Evolutionary conservation across 2,797 vertebrate genomes (phyloP).

Genomic region (Sternarchorhynchus goeldii): DNA sequence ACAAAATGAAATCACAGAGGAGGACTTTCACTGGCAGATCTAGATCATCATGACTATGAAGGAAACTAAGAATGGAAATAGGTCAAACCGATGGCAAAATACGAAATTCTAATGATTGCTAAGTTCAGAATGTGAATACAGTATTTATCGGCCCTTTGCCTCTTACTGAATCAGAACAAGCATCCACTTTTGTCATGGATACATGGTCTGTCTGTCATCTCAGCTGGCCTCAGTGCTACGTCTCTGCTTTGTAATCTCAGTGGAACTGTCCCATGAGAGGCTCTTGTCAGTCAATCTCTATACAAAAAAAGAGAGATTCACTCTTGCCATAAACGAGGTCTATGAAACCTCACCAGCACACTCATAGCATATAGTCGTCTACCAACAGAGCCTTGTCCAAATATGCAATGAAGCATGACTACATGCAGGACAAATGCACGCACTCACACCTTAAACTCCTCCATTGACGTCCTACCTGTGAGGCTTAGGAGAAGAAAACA

Average conservation of each 20-base stretch:
- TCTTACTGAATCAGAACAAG: too few species aligned
- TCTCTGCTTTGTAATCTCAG: slow-evolving; percentile 24
- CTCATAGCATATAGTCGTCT: slow-evolving; percentile 26
- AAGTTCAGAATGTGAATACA: background rate
- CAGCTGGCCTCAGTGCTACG: background rate
- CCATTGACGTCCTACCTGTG: background rate
- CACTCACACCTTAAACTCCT: background rate
- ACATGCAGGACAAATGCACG: background rate
- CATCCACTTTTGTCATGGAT: background rate
- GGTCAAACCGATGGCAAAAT: slow-evolving; percentile 16
- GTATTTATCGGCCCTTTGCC: too few species aligned
- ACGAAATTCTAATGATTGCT: background rate
- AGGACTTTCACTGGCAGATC: background rate
- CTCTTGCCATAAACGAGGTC: slow-evolving; percentile 23
- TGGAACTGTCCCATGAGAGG: background rate
- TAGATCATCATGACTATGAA: background rate
- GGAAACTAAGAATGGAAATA: slow-evolving; percentile 8
- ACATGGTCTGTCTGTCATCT: background rate
- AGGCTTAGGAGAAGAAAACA: slow-evolving; percentile 16
- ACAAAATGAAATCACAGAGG: slow-evolving; percentile 10
- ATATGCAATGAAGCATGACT: slow-evolving; percentile 18
- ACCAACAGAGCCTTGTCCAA: slow-evolving; percentile 9
- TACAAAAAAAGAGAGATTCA: slow-evolving; percentile 30
- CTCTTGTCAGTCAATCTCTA: slow-evolving; percentile 34
- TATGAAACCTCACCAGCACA: background rate